phyloP scores from a whole-genome alignment of 2,797 vertebrate genomes.

The Silurus aristotelis region DNA sequence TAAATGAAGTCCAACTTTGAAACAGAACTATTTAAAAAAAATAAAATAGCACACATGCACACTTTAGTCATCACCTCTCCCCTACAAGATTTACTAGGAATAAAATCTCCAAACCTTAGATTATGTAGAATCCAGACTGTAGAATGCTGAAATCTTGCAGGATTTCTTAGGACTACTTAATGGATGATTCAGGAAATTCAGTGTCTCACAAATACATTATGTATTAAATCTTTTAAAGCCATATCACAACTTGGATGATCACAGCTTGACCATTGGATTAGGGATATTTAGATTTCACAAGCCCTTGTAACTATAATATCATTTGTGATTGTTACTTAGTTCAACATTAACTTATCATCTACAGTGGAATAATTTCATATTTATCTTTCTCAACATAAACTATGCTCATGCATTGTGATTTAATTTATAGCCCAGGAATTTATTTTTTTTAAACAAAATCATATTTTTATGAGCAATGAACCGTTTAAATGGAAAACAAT shows the following conservation, averaged over 20 bases:
- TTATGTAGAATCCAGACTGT: too few relatives aligned
- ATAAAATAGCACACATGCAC: too few relatives aligned
- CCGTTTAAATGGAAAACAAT: conserved; percentile 64
- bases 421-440: conserved; percentile 60
- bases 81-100: too few relatives aligned
- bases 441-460: conserved; percentile 61
- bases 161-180: too few relatives aligned
- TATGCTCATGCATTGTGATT: conserved; percentile 65
- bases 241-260: background rate
- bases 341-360: background rate
- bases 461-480: conserved; percentile 51
- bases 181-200: too few relatives aligned
- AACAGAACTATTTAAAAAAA: too few relatives aligned
- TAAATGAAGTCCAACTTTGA: too few relatives aligned
- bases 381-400: conserved; percentile 52
- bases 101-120: too few relatives aligned
- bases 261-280: background rate
- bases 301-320: background rate
- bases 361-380: conserved; percentile 33
- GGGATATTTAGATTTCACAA: background rate
- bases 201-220: too few relatives aligned
- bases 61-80: too few relatives aligned
- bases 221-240: too few relatives aligned
- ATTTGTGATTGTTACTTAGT: background rate
- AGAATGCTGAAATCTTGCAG: too few relatives aligned